Evolutionary conservation across 2,797 vertebrate genomes (phyloP).

Genomic region (Sebastolobus alascanus): DNA sequence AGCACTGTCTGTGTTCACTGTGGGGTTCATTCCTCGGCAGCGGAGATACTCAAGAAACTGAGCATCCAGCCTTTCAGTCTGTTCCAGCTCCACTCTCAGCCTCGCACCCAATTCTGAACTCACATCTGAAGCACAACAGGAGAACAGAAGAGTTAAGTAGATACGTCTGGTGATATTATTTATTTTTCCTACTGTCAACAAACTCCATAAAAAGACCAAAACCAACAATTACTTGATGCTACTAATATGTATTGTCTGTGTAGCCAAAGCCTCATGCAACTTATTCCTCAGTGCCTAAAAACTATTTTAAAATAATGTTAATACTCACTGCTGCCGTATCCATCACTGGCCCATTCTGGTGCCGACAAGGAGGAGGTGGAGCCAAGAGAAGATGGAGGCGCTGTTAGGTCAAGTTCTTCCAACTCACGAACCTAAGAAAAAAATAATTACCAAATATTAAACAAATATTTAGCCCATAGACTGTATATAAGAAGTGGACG

Average conservation of each 20-base stretch:
- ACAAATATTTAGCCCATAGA: neutral
- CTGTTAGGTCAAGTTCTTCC: slow-evolving; percentile 83
- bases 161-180: neutral
- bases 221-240: neutral
- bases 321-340: slow-evolving; percentile 90
- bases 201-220: neutral
- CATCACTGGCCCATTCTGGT: slow-evolving; percentile 83
- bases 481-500: too few species aligned
- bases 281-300: neutral
- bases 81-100: slow-evolving; percentile 82
- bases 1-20: slow-evolving; percentile 78
- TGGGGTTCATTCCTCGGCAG: slow-evolving; percentile 81
- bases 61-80: slow-evolving; percentile 80
- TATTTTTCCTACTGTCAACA: neutral
- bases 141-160: neutral
- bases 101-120: slow-evolving; percentile 85
- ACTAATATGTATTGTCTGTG: neutral
- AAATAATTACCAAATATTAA: neutral
- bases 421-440: slow-evolving; percentile 80
- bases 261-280: neutral
- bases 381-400: slow-evolving; percentile 84
- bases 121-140: slow-evolving; percentile 79
- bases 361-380: slow-evolving; percentile 83
- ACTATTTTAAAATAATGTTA: neutral
- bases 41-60: slow-evolving; percentile 83